Conservation (phyloP, 2,888 invertebrate genomes). For the Acanthosoma haemorrhoidale region DNA sequence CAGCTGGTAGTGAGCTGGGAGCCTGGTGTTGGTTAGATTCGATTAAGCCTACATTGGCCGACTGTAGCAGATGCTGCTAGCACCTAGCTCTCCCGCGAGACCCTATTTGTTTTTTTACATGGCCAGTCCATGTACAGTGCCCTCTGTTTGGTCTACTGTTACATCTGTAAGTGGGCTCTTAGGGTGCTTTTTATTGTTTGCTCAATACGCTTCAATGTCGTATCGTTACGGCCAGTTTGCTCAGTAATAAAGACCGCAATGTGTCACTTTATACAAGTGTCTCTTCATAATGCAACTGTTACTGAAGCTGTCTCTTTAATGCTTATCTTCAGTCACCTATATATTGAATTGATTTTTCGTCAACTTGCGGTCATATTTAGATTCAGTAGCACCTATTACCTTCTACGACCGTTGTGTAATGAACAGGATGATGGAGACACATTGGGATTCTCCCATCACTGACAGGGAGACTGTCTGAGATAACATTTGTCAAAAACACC, state of each 20-base stretch:
- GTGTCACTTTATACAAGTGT: slow-evolving; percentile 1
- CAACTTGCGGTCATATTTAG: no score
- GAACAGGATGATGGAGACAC: no score
- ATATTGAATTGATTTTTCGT: no score
- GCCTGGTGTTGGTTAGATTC: background rate
- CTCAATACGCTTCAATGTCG: background rate
- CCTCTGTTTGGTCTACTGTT: background rate
- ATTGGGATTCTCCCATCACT: no score
- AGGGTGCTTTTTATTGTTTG: slow-evolving; percentile 7
- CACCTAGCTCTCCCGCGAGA: background rate
- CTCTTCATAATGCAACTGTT: no score
- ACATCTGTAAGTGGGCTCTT: slow-evolving; percentile 12
- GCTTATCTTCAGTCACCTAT: no score
- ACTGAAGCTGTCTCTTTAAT: no score
- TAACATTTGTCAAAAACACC: no score
- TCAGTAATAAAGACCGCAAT: background rate
- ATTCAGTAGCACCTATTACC: no score
- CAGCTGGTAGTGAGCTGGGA: background rate
- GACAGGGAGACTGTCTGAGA: no score
- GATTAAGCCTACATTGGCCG: background rate
- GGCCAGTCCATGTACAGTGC: no score
- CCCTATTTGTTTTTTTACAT: background rate
- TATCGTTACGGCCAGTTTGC: background rate
- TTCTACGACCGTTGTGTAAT: no score
- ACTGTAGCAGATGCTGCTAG: slow-evolving; percentile 7